Percentiles rank a stretch among this genome's conserved stretches.
phyloP scores from a whole-genome alignment of 2,113 vertebrate genomes.

The Austrofundulus limnaeus region DNA sequence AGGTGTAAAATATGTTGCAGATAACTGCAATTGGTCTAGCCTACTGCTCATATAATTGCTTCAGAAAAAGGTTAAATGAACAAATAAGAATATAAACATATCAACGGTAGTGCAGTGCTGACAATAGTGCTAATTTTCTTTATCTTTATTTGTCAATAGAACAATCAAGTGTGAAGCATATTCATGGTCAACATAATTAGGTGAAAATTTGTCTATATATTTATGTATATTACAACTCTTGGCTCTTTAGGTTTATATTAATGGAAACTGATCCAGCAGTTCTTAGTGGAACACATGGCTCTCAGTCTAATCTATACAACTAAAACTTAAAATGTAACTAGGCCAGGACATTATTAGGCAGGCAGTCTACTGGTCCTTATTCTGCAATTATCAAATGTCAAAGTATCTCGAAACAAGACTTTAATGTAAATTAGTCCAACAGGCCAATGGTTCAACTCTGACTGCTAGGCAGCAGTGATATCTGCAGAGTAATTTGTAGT shows the following conservation, averaged over 20 bases:
- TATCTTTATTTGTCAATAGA: not conserved
- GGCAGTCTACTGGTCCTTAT: constrained; percentile 11
- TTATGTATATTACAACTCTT: no score
- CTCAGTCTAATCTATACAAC: not conserved
- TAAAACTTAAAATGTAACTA: not conserved
- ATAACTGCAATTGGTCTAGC: constrained; percentile 12
- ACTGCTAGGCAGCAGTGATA: constrained; percentile 30
- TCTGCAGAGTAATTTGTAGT: constrained; percentile 59
- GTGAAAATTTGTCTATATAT: no score
- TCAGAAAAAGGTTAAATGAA: constrained; percentile 5
- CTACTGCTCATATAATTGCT: constrained; percentile 1
- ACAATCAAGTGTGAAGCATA: not conserved
- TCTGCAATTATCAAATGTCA: constrained; percentile 26
- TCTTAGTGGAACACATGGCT: not conserved
- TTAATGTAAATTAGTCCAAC: constrained; percentile 29
- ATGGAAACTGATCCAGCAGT: not conserved
- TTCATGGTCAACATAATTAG: not conserved
- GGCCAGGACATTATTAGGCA: constrained; percentile 4
- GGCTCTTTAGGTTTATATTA: not conserved
- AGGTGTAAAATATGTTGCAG: constrained; percentile 33
- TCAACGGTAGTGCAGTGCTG: not conserved
- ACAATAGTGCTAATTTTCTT: not conserved
- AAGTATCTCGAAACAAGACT: constrained; percentile 27
- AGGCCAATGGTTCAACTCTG: constrained; percentile 48
- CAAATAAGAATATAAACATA: not conserved